Percentiles rank a stretch among this genome's conserved stretches.
Evolutionary conservation across 1,140 invertebrate species (phyloP).

Genomic region (Sitophilus oryzae): DNA sequence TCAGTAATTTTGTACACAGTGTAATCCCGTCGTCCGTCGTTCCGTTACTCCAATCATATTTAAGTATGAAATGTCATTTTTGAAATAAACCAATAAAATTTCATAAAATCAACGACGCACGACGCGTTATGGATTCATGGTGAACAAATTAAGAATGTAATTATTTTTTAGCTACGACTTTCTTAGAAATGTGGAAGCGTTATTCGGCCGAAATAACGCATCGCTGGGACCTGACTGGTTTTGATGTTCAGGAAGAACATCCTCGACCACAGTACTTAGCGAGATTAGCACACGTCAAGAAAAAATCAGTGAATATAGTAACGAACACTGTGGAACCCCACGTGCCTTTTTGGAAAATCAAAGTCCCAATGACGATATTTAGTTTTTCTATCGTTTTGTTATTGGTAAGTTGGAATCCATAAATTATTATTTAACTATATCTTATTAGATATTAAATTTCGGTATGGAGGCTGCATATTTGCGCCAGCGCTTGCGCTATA

Average conservation of each 20-base stretch:
- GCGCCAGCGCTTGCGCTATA: too few species aligned
- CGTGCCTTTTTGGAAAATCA: slow-evolving; percentile 84
- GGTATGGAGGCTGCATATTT: too few species aligned
- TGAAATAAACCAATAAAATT: too few species aligned
- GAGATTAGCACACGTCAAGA: slow-evolving; percentile 66
- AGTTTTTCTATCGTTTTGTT: slow-evolving; percentile 79
- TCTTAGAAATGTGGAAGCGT: slow-evolving; percentile 92
- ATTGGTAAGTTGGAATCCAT: slow-evolving; percentile 51
- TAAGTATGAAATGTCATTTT: too few species aligned
- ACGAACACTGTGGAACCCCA: slow-evolving; percentile 75
- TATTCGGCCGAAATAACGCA: slow-evolving; percentile 87
- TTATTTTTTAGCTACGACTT: slow-evolving; percentile 62
- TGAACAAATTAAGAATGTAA: background rate
- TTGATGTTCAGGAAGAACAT: slow-evolving; percentile 81
- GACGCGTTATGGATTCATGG: too few species aligned
- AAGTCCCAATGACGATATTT: slow-evolving; percentile 73
- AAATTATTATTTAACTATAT: too few species aligned
- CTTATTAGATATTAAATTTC: too few species aligned
- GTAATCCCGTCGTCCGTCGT: too few species aligned
- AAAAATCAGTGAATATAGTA: slow-evolving; percentile 60
- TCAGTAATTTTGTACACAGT: too few species aligned
- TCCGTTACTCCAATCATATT: too few species aligned
- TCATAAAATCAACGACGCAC: too few species aligned
- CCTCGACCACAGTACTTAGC: slow-evolving; percentile 75
- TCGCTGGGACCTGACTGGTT: slow-evolving; percentile 83